Percentiles rank a stretch among this genome's conserved stretches.
Conservation (phyloP, 2,797 vertebrate genomes). For the Synanceia verrucosa region DNA sequence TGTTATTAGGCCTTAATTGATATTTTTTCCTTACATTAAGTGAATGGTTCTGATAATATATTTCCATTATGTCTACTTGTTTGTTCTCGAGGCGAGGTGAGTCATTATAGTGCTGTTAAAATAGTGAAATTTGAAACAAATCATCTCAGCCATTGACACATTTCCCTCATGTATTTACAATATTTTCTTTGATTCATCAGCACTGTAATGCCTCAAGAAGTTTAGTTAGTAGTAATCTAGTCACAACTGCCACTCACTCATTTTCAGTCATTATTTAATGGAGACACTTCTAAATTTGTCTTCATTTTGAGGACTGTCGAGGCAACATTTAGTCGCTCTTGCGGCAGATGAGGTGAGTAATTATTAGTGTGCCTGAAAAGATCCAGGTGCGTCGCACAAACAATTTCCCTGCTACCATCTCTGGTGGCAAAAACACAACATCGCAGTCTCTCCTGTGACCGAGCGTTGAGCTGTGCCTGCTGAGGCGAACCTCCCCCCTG, state of each 20-base stretch:
- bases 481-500: conserved; percentile 78
- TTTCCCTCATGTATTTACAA: not conserved
- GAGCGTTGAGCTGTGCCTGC: conserved; percentile 67
- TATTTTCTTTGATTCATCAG: not conserved
- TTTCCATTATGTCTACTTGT: not conserved
- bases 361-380: conserved; percentile 65
- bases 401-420: conserved; percentile 67
- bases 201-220: not conserved
- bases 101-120: not conserved
- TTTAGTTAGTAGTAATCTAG: not conserved
- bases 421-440: conserved; percentile 74
- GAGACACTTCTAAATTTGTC: conserved; percentile 26
- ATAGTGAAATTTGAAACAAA: not conserved
- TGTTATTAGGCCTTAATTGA: not conserved
- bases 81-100: not conserved
- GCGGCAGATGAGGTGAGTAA: conserved; percentile 63
- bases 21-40: not conserved
- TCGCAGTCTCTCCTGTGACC: conserved; percentile 66
- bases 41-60: not conserved
- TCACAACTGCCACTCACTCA: conserved; percentile 20
- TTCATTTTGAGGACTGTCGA: conserved; percentile 50
- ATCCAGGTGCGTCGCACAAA: conserved; percentile 75
- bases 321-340: conserved; percentile 64
- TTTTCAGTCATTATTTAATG: conserved; percentile 32
- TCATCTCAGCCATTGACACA: not conserved